phyloP scores from a whole-genome alignment of 2,888 invertebrate genomes.

The Xanthorhoe designata region DNA sequence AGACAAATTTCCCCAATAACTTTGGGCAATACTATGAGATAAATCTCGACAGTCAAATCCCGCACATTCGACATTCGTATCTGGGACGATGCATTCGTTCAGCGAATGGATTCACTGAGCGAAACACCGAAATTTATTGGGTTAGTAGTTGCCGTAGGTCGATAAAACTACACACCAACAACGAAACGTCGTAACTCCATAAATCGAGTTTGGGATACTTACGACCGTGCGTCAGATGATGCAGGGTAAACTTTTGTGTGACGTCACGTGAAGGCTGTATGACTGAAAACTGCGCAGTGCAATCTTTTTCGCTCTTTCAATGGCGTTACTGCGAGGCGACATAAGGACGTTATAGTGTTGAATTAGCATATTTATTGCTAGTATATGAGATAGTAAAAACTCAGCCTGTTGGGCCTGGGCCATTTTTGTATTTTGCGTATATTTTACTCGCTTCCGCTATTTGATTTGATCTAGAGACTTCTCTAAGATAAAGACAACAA shows the following conservation, averaged over 20 bases:
- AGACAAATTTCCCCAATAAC: conserved; percentile 53
- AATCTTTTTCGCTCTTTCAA: conserved; percentile 84
- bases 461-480: conserved; percentile 22
- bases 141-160: conserved; percentile 85
- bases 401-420: conserved; percentile 68
- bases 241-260: conserved; percentile 74
- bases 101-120: conserved; percentile 82
- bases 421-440: conserved; percentile 65
- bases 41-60: conserved; percentile 73
- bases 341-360: conserved; percentile 83
- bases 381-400: conserved; percentile 81
- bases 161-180: conserved; percentile 77
- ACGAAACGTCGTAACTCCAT: conserved; percentile 74
- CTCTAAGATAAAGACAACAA: not conserved
- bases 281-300: conserved; percentile 84
- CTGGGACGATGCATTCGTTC: conserved; percentile 84
- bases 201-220: conserved; percentile 67
- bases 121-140: conserved; percentile 86
- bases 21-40: conserved; percentile 50
- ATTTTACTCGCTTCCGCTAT: conserved; percentile 63
- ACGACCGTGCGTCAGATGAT: conserved; percentile 71
- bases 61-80: conserved; percentile 77
- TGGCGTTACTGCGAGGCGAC: conserved; percentile 70
- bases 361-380: conserved; percentile 85
- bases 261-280: conserved; percentile 68